Conservation (phyloP, 30 jellyfish, hydroid and myxozoan genomes). For the Calvadosia cruxmelitensis region DNA sequence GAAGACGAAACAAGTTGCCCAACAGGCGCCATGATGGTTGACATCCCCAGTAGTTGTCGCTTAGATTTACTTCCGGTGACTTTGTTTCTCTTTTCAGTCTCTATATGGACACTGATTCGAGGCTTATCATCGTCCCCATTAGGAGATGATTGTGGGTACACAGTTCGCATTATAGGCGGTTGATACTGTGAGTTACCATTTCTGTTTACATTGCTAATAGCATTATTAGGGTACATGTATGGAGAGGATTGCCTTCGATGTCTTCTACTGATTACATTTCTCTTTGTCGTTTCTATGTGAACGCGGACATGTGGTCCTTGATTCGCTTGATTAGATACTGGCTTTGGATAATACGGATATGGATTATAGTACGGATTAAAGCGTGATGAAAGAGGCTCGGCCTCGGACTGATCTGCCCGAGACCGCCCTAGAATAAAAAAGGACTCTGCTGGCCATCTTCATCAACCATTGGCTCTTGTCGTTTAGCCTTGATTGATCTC, state of each 20-base stretch:
- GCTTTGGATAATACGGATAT: neutral
- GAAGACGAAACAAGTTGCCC: no score
- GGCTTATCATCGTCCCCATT: slow-evolving; percentile 21
- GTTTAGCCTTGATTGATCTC: slow-evolving; percentile 48
- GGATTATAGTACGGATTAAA: neutral
- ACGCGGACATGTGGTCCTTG: slow-evolving; percentile 11
- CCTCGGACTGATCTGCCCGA: slow-evolving; percentile 68
- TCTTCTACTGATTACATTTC: neutral
- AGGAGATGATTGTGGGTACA: neutral
- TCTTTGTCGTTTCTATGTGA: slow-evolving; percentile 12
- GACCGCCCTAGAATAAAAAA: slow-evolving; percentile 99
- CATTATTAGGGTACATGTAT: neutral
- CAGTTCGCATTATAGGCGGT: neutral
- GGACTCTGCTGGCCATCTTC: slow-evolving; percentile 11
- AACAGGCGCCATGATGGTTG: slow-evolving; percentile 46
- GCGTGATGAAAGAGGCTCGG: neutral
- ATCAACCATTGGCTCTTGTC: slow-evolving; percentile 3
- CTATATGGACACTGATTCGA: slow-evolving; percentile 46
- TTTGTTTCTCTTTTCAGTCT: slow-evolving; percentile 39
- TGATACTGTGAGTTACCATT: neutral
- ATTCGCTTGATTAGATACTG: neutral
- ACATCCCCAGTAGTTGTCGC: slow-evolving; percentile 32
- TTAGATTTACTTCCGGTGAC: neutral
- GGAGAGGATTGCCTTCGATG: neutral
- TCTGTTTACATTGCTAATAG: neutral